Evolutionary conservation across 2,888 invertebrate species (phyloP), one percentile per base, ranked within the genome.

Genomic region (Sesia bembeciformis): DNA sequence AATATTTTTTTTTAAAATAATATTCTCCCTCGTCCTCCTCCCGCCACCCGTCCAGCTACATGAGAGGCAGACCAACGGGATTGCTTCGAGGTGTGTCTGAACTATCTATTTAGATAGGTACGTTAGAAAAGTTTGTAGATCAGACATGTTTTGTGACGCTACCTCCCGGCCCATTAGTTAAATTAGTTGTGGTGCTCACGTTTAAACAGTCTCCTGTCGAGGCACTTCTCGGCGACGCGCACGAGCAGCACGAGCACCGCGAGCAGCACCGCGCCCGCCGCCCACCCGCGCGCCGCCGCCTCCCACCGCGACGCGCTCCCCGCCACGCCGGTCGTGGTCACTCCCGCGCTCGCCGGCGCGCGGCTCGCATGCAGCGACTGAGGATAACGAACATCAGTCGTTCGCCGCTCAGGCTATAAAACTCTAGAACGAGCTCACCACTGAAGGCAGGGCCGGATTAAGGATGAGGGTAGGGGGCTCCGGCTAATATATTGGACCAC

Each of bases 211-310:
- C 62, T 67, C 58, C 60, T 63, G 51, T 76, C 69, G 56, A 80
- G 62, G 55, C 76, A 80, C 54, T 68, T 70, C 62, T 81, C 83
- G 0, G 75, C 66, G n/a, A 68, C 69, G 0, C 77, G 59, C 46
- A 78, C 72, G 5, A 82, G 58, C 38, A 82, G 60, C 52, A 79
- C 63, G 5, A 81, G 64, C 23, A 73, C 66, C 4, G 72, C 72
- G 53, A 84, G 66, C 56, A 82, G 62, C 57, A 76, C 60, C 41
- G 76, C 80, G 4, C 69, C 71, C 40, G 71, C 52, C 1, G 39
- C 75, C 79, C 81, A 77, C 40, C 76, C 74, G 51, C 74, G 64
- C 56, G 65, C 64, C 51, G 50, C 50, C 7, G 39, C 8, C 39
- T 50, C 50, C 50, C 50, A 50, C 38, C 50, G 50, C 5, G 46